Percentiles rank a stretch among this genome's conserved stretches.
These are phyloP conservation scores for Agrypnus murinus DNA, from an alignment of 2,888 invertebrate genomes.

Conservation along the genomic window DNA sequence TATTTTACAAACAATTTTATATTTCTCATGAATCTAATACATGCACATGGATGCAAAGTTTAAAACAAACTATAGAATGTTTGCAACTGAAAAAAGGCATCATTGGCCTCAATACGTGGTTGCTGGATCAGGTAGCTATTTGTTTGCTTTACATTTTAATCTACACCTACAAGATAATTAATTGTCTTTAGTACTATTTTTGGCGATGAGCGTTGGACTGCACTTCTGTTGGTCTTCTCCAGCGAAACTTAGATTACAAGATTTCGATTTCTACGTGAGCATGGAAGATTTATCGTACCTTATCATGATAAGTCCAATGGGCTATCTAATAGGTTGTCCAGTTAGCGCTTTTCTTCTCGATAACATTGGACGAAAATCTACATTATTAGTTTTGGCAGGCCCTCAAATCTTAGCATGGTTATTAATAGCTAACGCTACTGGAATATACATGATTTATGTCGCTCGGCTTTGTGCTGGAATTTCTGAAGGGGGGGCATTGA, in stretches of 20 bases:
- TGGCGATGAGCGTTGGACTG: no score
- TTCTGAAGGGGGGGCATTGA: conserved; percentile 55
- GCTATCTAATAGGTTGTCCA: conserved; percentile 51
- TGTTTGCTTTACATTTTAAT: no score
- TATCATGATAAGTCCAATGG: conserved; percentile 54
- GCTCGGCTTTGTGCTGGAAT: conserved; percentile 53
- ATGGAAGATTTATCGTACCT: conserved; percentile 54
- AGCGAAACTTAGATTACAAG: conserved; percentile 46
- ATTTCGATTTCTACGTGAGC: conserved; percentile 44
- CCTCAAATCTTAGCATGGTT: conserved; percentile 61
- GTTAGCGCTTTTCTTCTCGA: conserved; percentile 59
- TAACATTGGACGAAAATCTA: conserved; percentile 62
- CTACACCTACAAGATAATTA: no score
- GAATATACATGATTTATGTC: conserved; percentile 38
- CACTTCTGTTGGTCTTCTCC: conserved; percentile 58
- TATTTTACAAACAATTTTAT: no score
- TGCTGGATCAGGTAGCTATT: no score
- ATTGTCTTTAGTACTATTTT: no score
- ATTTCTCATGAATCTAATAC: no score
- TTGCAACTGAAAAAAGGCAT: no score
- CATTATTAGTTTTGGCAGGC: conserved; percentile 54
- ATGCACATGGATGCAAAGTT: no score
- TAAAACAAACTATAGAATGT: no score
- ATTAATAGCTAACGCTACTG: conserved; percentile 53
- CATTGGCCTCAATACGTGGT: no score